Percentiles rank a stretch among this genome's conserved stretches.
phyloP scores from a whole-genome alignment of 2,888 invertebrate genomes.

The Pseudanteris insignis region DNA sequence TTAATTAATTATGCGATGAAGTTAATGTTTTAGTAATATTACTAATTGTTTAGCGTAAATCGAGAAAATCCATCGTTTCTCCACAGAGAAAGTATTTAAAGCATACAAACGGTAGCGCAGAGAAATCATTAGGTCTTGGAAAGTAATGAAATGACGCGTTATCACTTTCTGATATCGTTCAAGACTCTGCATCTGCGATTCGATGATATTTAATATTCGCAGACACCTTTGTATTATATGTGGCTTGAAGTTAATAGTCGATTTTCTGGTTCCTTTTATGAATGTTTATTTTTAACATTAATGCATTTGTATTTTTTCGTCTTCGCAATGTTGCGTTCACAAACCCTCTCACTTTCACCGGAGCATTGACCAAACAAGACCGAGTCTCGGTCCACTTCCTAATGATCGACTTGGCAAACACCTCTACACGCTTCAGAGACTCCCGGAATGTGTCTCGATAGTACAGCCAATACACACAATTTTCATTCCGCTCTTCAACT shows the following conservation, averaged over 20 bases:
- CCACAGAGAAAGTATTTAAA: slow-evolving; percentile 42
- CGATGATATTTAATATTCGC: slow-evolving; percentile 8
- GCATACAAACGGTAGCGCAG: slow-evolving; percentile 37
- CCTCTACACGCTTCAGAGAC: slow-evolving; percentile 33
- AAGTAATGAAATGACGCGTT: slow-evolving; percentile 46
- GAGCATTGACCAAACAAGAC: slow-evolving; percentile 46
- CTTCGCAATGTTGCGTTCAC: slow-evolving; percentile 32
- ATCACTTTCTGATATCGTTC: slow-evolving; percentile 44
- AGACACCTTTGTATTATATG: slow-evolving; percentile 3
- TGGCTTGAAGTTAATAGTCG: neutral
- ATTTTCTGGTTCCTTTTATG: slow-evolving; percentile 12
- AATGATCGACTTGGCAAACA: slow-evolving; percentile 47
- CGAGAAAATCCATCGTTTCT: slow-evolving; percentile 41
- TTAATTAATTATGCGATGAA: too few relatives aligned
- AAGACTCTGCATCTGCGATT: slow-evolving; percentile 24
- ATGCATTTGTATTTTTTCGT: neutral
- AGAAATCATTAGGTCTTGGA: slow-evolving; percentile 45
- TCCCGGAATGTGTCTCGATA: slow-evolving; percentile 37
- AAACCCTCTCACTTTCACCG: slow-evolving; percentile 59
- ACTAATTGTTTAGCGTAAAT: slow-evolving; percentile 31
- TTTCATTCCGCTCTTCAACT: slow-evolving; percentile 40
- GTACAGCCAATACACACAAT: slow-evolving; percentile 24
- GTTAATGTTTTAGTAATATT: slow-evolving; percentile 7
- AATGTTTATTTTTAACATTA: slow-evolving; percentile 10
- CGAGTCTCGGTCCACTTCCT: slow-evolving; percentile 47